A percentile compares a stretch with the other conserved stretches of the same genome.
Evolutionary conservation across 1,140 invertebrate species (phyloP).

Genomic region (Globodera rostochiensis): DNA sequence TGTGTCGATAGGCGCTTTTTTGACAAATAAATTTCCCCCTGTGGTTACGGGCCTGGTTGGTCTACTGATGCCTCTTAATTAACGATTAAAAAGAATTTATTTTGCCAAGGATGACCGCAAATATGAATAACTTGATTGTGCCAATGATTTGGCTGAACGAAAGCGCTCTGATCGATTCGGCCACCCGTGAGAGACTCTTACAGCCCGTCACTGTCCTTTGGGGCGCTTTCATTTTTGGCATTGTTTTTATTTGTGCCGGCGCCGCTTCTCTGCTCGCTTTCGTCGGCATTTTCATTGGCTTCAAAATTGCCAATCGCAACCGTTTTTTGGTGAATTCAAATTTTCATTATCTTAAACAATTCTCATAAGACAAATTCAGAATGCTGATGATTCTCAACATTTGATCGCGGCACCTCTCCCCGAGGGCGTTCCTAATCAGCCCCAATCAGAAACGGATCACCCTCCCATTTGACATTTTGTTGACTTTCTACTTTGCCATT

Average conservation of each 20-base stretch:
- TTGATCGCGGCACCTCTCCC: background rate
- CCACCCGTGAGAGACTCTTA: conserved; percentile 38
- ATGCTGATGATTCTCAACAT: background rate
- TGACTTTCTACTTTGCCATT: conserved; percentile 1
- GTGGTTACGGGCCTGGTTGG: no score
- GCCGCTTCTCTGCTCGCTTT: conserved; percentile 3
- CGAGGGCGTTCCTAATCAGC: background rate
- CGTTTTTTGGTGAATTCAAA: background rate
- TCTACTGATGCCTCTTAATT: no score
- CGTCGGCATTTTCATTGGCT: conserved; percentile 1
- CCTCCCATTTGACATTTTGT: background rate
- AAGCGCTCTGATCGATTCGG: conserved; percentile 40
- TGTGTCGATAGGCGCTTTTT: no score
- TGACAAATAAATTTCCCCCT: no score
- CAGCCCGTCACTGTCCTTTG: background rate
- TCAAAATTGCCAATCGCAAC: background rate
- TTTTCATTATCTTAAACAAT: background rate
- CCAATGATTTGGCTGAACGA: conserved; percentile 57
- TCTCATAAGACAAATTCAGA: no score
- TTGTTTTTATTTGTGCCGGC: conserved; percentile 12
- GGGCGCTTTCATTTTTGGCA: conserved; percentile 6
- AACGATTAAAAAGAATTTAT: no score
- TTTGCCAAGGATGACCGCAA: conserved; percentile 18
- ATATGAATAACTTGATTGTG: conserved; percentile 39
- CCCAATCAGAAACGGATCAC: background rate